Percentiles rank a stretch among this genome's conserved stretches.
Conservation (phyloP, 2,113 vertebrate species). For the Colius striatus region DNA sequence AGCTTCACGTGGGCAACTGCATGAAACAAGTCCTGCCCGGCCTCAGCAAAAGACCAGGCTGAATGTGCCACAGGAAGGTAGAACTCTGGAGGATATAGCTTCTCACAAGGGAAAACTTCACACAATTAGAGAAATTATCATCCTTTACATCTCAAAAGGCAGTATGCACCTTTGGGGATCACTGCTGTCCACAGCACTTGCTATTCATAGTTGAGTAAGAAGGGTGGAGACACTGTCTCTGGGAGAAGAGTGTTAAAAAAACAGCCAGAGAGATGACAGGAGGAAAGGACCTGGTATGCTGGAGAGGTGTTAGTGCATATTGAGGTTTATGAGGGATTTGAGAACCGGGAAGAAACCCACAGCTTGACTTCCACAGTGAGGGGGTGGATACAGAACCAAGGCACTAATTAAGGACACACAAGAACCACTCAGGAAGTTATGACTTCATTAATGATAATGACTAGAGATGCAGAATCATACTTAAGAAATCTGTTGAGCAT, state of each 20-base stretch:
- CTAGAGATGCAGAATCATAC: slow-evolving; percentile 14
- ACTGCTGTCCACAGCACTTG: background rate
- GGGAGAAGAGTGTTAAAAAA: background rate
- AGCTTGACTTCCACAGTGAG: slow-evolving; percentile 23
- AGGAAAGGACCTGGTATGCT: background rate
- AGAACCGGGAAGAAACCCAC: background rate
- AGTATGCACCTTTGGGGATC: background rate
- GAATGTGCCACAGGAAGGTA: background rate
- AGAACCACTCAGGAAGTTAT: slow-evolving; percentile 7
- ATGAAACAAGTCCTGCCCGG: background rate
- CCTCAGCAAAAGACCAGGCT: background rate
- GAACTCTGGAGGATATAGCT: background rate
- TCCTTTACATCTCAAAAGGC: background rate
- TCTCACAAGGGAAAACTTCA: background rate
- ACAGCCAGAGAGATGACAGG: background rate
- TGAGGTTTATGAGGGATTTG: background rate
- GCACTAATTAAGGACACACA: slow-evolving; percentile 4
- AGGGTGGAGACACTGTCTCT: background rate
- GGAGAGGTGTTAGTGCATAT: background rate
- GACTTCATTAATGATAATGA: background rate
- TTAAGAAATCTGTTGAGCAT: slow-evolving; percentile 8
- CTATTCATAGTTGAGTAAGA: background rate
- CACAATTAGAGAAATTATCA: background rate
- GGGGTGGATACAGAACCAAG: background rate
- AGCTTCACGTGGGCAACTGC: background rate